Evolutionary conservation across 2,113 vertebrate genomes (phyloP).

Genomic region (Notiomystis cincta): DNA sequence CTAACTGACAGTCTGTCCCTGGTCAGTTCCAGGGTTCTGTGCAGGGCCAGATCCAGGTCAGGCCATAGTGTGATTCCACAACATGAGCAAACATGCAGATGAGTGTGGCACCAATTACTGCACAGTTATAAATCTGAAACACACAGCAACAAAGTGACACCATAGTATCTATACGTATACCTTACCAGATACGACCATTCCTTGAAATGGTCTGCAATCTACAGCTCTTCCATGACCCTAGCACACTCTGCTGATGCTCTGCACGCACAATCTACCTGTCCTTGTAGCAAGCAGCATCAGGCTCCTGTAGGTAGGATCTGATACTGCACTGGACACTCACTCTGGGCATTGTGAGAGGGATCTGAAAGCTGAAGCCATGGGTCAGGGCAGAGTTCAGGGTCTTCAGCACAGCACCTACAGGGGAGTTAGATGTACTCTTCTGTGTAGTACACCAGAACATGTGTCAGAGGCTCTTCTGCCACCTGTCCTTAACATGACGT

Average conservation of each 20-base stretch:
- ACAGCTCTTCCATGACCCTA: background rate
- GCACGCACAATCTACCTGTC: fast-evolving
- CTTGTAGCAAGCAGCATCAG: background rate
- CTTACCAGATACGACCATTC: background rate
- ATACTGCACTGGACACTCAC: background rate
- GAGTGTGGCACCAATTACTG: background rate
- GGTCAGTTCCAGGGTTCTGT: background rate
- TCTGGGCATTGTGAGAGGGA: background rate
- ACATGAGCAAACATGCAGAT: background rate
- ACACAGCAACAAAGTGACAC: background rate
- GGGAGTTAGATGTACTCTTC: background rate
- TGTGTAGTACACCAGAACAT: background rate
- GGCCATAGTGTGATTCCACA: background rate
- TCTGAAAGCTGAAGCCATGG: background rate
- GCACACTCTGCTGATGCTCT: background rate
- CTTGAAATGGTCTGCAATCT: background rate
- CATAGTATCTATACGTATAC: background rate
- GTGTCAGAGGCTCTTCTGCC: background rate
- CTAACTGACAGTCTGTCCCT: background rate
- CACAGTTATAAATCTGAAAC: background rate
- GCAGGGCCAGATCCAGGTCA: background rate
- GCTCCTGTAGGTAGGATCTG: background rate
- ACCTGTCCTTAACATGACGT: background rate
- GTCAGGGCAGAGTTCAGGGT: background rate
- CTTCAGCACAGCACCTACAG: background rate